phyloP scores from a whole-genome alignment of 2,888 invertebrate species.

The Pseudococcus jackbeardsleyi region DNA sequence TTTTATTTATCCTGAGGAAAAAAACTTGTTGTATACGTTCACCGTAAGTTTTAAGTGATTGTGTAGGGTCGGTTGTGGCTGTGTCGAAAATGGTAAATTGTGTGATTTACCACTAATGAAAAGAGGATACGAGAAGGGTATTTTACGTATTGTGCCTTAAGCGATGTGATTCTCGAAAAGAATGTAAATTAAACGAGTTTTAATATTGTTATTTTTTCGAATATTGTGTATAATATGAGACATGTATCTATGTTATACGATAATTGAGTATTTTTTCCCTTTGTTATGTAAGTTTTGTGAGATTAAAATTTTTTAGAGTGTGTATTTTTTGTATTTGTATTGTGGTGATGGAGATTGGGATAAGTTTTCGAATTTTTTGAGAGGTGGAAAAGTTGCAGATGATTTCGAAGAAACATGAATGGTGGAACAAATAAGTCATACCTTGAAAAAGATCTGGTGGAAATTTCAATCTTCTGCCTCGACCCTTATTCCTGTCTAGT shows the following conservation, averaged over 20 bases:
- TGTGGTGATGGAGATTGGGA: not conserved
- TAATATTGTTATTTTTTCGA: constrained; percentile 52
- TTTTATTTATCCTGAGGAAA: not conserved
- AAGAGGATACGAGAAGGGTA: constrained; percentile 39
- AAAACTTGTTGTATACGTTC: constrained; percentile 6
- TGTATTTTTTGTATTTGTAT: constrained; percentile 29
- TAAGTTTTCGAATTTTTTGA: not conserved
- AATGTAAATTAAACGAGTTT: constrained; percentile 55
- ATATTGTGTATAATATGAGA: constrained; percentile 12
- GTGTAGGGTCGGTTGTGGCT: constrained; percentile 45
- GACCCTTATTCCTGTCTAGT: no score
- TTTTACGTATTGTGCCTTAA: constrained; percentile 50
- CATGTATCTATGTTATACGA: constrained; percentile 33
- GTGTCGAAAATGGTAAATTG: constrained; percentile 37
- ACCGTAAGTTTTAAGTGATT: constrained; percentile 24
- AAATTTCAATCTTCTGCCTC: no score
- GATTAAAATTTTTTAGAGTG: constrained; percentile 41
- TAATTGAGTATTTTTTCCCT: constrained; percentile 5
- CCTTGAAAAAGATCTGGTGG: no score
- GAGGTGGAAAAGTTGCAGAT: no score
- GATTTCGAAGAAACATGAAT: no score
- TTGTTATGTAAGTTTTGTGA: constrained; percentile 50
- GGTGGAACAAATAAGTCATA: no score
- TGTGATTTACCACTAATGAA: constrained; percentile 16
- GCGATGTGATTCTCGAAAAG: constrained; percentile 49